These are phyloP conservation scores for Fragum whitleyi DNA, from an alignment of 2,888 invertebrate species.

Conservation along the genomic window DNA sequence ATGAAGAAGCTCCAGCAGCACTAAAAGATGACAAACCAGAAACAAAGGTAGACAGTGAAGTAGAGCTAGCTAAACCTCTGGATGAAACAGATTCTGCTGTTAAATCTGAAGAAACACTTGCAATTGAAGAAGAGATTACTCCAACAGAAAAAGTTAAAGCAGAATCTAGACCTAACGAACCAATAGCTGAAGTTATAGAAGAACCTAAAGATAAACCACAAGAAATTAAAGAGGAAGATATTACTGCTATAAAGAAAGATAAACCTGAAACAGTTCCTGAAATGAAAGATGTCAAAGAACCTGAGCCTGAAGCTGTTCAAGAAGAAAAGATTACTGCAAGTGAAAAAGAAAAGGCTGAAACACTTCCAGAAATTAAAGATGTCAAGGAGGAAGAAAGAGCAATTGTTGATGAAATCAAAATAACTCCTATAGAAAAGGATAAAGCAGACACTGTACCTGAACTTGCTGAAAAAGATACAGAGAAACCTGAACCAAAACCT, in stretches of 20 bases:
- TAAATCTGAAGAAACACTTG: not conserved
- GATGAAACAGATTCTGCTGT: not conserved
- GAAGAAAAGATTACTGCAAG: not conserved
- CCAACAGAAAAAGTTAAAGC: not conserved
- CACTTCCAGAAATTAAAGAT: not conserved
- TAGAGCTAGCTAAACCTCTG: not conserved
- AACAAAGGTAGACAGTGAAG: not conserved
- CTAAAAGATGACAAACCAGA: not conserved
- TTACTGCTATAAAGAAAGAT: not conserved
- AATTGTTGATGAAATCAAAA: not conserved
- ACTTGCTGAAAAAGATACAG: not conserved
- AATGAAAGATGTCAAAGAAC: not conserved
- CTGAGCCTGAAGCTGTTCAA: not conserved
- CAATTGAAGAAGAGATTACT: not conserved
- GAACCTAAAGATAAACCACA: not conserved
- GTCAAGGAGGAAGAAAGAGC: not conserved
- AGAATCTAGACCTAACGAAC: not conserved
- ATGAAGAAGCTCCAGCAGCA: not conserved
- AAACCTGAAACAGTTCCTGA: slow-evolving; percentile 9
- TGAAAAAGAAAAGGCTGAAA: not conserved
- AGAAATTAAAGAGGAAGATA: slow-evolving; percentile 9
- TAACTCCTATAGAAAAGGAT: not conserved
- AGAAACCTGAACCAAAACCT: not conserved
- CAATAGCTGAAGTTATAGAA: not conserved
- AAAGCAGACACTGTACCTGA: slow-evolving; percentile 1